These are phyloP conservation scores for Drosophila asahinai DNA, from an alignment of 1,140 invertebrate species.

Conservation along the genomic window DNA sequence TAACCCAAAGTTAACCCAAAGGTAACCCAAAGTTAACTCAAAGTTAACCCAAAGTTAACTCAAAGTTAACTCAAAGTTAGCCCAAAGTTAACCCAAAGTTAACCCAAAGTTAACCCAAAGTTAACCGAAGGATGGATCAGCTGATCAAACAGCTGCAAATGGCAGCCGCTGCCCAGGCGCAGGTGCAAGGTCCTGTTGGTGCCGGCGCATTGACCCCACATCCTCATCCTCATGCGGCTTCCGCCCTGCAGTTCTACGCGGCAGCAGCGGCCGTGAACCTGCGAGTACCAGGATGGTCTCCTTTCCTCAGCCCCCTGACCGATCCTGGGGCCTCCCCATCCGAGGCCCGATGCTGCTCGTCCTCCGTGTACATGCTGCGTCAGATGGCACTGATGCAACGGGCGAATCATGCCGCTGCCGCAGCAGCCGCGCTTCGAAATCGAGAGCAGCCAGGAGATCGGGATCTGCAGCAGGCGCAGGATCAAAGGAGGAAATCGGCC, in stretches of 20 bases:
- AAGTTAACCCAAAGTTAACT: background rate
- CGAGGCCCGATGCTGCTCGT: slow-evolving; percentile 8
- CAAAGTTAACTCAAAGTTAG: background rate
- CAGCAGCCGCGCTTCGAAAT: slow-evolving; percentile 25
- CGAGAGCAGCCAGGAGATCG: slow-evolving; percentile 6
- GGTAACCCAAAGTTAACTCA: background rate
- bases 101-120: background rate
- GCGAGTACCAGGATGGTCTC: slow-evolving; percentile 55
- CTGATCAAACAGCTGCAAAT: slow-evolving; percentile 70
- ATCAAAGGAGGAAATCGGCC: background rate
- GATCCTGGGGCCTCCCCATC: background rate
- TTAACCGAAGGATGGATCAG: slow-evolving; percentile 58
- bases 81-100: background rate
- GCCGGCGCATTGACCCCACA: slow-evolving; percentile 1
- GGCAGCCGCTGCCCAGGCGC: slow-evolving; percentile 65
- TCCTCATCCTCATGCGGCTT: slow-evolving; percentile 22
- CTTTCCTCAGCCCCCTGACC: slow-evolving; percentile 34
- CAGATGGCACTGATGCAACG: slow-evolving; percentile 73
- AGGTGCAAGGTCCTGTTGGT: slow-evolving; percentile 16
- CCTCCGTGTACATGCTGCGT: slow-evolving; percentile 62
- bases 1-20: background rate
- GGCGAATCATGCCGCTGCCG: slow-evolving; percentile 50
- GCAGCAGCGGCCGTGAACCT: slow-evolving; percentile 60
- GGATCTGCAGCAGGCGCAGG: background rate
- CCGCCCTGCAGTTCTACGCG: slow-evolving; percentile 64